Evolutionary conservation across 2,797 vertebrate genomes (phyloP).

Genomic region (Spinus olivaceus): DNA sequence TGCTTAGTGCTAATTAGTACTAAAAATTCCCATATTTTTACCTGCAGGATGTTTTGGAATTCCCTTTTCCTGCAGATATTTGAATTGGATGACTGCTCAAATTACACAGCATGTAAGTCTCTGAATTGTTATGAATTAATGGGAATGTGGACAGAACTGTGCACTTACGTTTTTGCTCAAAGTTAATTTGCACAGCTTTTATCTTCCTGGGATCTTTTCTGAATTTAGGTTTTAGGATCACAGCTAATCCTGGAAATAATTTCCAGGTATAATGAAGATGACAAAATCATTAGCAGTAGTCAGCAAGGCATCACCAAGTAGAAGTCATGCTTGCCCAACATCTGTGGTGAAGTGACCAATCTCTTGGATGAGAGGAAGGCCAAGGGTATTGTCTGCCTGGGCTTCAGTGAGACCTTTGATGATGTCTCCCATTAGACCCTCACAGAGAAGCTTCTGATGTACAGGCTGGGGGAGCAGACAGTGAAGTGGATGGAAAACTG

Average conservation of each 20-base stretch:
- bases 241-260: not conserved
- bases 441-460: not conserved
- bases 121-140: not conserved
- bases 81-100: not conserved
- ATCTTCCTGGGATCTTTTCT: not conserved
- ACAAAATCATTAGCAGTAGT: not conserved
- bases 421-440: not conserved
- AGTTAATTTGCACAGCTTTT: not conserved
- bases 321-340: not conserved
- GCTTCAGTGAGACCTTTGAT: not conserved
- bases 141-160: not conserved
- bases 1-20: not conserved
- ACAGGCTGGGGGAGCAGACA: not conserved
- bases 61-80: not conserved
- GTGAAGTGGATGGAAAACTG: not conserved
- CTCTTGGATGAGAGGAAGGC: not conserved
- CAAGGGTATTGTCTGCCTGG: not conserved
- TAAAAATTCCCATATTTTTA: not conserved
- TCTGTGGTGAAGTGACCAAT: fast-evolving
- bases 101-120: not conserved
- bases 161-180: not conserved
- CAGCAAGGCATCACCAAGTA: not conserved
- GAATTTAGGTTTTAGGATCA: not conserved
- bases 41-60: not conserved
- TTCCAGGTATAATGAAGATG: not conserved